Percentiles rank a stretch among this genome's conserved stretches.
These are phyloP conservation scores for Ophioderma brevispina DNA, from an alignment of 35 echinoderm and acorn worm genomes.

Conservation along the genomic window DNA sequence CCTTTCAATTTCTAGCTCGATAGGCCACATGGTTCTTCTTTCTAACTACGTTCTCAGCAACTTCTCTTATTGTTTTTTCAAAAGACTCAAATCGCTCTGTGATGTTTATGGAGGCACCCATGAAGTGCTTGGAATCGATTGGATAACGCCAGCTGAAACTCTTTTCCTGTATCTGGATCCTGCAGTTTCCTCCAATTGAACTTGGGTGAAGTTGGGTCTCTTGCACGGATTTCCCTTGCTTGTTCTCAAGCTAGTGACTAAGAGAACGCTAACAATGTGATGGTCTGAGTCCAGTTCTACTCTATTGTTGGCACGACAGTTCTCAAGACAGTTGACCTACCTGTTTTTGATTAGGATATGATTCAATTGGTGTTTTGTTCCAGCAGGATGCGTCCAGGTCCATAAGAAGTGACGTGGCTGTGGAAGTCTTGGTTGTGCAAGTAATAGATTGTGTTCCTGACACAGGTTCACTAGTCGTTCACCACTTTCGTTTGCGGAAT, in stretches of 20 bases:
- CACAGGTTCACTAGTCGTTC: slow-evolving; percentile 14
- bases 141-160: slow-evolving; percentile 21
- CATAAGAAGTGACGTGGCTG: slow-evolving; percentile 9
- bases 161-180: not conserved
- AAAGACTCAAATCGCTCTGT: not conserved
- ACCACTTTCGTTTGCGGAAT: slow-evolving; percentile 18
- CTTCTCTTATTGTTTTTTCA: slow-evolving; percentile 5
- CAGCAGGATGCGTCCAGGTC: slow-evolving; percentile 21
- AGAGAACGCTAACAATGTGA: slow-evolving; percentile 14
- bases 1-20: slow-evolving; percentile 17
- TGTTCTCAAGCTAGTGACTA: slow-evolving; percentile 31
- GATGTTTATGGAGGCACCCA: not conserved
- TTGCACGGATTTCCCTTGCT: slow-evolving; percentile 30
- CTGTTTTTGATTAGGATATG: slow-evolving; percentile 25
- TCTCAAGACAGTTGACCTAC: slow-evolving; percentile 18
- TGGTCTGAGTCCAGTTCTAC: slow-evolving; percentile 40
- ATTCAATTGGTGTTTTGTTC: slow-evolving; percentile 15
- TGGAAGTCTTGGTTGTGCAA: slow-evolving; percentile 24
- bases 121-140: slow-evolving; percentile 22
- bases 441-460: slow-evolving; percentile 23
- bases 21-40: not conserved
- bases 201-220: slow-evolving; percentile 28
- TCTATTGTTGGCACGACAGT: slow-evolving; percentile 24
- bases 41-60: not conserved
- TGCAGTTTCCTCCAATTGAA: slow-evolving; percentile 51